phyloP scores from a whole-genome alignment of 1,140 invertebrate genomes.

The Penaeus vannamei region DNA sequence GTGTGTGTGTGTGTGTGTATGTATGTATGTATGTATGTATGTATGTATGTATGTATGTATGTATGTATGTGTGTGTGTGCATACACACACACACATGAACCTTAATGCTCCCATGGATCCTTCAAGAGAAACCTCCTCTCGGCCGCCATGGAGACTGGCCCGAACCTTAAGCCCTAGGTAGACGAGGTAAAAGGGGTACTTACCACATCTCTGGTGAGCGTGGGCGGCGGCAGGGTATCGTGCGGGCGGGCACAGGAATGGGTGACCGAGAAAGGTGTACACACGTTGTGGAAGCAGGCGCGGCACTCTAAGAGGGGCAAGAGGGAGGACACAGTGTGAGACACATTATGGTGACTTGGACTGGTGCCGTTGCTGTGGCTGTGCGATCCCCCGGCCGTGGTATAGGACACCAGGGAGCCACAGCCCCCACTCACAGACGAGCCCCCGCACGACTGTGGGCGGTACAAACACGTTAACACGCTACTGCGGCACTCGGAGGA shows the following conservation, averaged over 20 bases:
- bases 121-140: not conserved
- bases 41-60: not conserved
- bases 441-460: slow-evolving; percentile 40
- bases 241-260: slow-evolving; percentile 70
- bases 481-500: slow-evolving; percentile 56
- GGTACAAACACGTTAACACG: slow-evolving; percentile 59
- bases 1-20: not conserved
- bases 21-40: too few species aligned
- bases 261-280: slow-evolving; percentile 75
- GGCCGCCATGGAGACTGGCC: not conserved
- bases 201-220: slow-evolving; percentile 76
- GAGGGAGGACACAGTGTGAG: slow-evolving; percentile 78
- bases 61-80: not conserved
- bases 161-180: not conserved
- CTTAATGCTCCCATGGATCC: too few species aligned
- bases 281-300: slow-evolving; percentile 79
- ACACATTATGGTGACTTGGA: slow-evolving; percentile 70
- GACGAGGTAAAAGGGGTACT: slow-evolving; percentile 63
- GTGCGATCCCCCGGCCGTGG: slow-evolving; percentile 20
- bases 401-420: slow-evolving; percentile 24
- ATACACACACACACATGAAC: not conserved
- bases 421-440: slow-evolving; percentile 36
- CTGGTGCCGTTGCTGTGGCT: slow-evolving; percentile 62
- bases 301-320: slow-evolving; percentile 78
- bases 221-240: slow-evolving; percentile 74